Percentiles rank a stretch among this genome's conserved stretches.
Evolutionary conservation across 2,888 invertebrate species (phyloP).

Genomic region (Drosophila macrospina): DNA sequence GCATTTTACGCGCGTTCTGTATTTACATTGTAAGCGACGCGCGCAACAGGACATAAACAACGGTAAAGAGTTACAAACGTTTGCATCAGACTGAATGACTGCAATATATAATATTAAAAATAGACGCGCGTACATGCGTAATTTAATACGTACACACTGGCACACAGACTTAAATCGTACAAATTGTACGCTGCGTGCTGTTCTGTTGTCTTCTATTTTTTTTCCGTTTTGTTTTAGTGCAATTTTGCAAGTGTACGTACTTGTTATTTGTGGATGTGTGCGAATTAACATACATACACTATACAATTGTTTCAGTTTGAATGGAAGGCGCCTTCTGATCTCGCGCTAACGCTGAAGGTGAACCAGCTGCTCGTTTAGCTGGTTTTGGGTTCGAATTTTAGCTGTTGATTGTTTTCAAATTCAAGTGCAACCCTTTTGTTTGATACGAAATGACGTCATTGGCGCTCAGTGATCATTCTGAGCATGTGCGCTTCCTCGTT

Average conservation of each 20-base stretch:
- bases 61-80: constrained; percentile 41
- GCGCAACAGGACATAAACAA: constrained; percentile 64
- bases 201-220: constrained; percentile 19
- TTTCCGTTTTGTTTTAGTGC: constrained; percentile 45
- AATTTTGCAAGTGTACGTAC: constrained; percentile 33
- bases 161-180: constrained; percentile 15
- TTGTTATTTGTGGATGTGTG: constrained; percentile 6
- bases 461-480: constrained; percentile 22
- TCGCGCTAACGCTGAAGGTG: constrained; percentile 36
- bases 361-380: constrained; percentile 49
- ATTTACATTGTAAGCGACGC: constrained; percentile 58
- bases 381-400: constrained; percentile 29
- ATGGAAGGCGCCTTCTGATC: constrained; percentile 36
- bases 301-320: constrained; percentile 53
- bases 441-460: constrained; percentile 51
- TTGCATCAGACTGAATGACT: constrained; percentile 3
- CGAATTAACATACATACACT: constrained; percentile 17
- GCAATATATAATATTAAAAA: constrained; percentile 42
- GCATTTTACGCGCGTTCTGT: constrained; percentile 60
- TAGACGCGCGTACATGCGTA: constrained; percentile 47
- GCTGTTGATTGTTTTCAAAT: constrained; percentile 40
- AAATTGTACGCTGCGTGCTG: constrained; percentile 28
- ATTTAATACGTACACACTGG: constrained; percentile 40
- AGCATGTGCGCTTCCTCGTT: constrained; percentile 1
- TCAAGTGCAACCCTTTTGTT: constrained; percentile 63